These are phyloP conservation scores for Pseudolaguvia tuberculata DNA, from an alignment of 2,113 vertebrate genomes.

Conservation along the genomic window DNA sequence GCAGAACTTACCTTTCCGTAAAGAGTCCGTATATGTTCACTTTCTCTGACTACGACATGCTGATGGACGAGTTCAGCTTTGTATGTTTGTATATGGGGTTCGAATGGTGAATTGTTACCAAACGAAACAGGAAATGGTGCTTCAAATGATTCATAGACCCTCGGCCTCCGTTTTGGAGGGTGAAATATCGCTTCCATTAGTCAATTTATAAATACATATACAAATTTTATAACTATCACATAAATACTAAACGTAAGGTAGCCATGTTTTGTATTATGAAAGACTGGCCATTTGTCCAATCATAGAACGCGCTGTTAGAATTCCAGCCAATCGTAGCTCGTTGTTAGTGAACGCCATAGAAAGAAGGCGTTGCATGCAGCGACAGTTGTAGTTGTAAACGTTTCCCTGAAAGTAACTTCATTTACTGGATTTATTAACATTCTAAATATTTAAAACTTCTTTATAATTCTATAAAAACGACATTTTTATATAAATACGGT, in stretches of 20 bases:
- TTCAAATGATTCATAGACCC: constrained; percentile 70
- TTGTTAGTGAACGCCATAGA: too few relatives aligned
- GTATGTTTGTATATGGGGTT: constrained; percentile 62
- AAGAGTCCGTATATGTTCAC: constrained; percentile 75
- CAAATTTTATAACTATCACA: too few relatives aligned
- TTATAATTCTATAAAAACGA: too few relatives aligned
- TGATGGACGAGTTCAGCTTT: constrained; percentile 78
- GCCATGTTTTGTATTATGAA: not conserved
- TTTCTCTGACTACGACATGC: constrained; percentile 72
- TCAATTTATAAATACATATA: not conserved
- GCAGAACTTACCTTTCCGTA: constrained; percentile 71
- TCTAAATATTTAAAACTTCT: too few relatives aligned
- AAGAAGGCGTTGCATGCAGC: not conserved
- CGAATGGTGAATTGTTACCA: constrained; percentile 27
- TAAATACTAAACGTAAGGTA: not conserved
- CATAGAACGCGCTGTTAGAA: not conserved
- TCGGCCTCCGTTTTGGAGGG: constrained; percentile 76
- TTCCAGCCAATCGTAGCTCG: not conserved
- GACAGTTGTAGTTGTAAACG: not conserved
- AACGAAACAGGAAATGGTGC: constrained; percentile 73
- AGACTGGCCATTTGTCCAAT: constrained; percentile 7
- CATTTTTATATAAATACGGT: not conserved
- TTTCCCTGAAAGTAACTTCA: not conserved
- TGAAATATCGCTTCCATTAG: constrained; percentile 70
- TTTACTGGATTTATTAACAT: not conserved